phyloP scores from a whole-genome alignment of 1,140 invertebrate genomes.

The Drosophila albomicans region DNA sequence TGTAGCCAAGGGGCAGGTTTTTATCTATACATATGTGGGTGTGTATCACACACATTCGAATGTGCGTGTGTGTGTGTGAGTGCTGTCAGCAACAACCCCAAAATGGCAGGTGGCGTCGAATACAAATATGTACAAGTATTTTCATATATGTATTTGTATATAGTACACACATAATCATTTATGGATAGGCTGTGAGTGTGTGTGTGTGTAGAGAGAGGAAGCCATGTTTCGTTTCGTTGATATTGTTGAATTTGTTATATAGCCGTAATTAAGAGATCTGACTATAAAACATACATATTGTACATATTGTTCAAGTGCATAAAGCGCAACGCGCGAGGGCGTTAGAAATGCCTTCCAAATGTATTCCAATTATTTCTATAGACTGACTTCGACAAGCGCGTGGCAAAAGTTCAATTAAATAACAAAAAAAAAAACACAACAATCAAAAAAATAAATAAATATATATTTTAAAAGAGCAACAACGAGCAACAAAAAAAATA shows the following conservation, averaged over 20 bases:
- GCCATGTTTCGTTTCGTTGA: slow-evolving; percentile 57
- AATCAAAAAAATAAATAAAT: too few species aligned
- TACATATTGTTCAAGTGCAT: slow-evolving; percentile 57
- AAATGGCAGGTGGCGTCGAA: slow-evolving; percentile 72
- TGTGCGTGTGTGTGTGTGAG: slow-evolving; percentile 11
- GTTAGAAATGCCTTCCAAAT: slow-evolving; percentile 9
- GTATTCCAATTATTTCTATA: slow-evolving; percentile 28
- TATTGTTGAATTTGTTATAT: slow-evolving; percentile 27
- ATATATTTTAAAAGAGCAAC: too few species aligned
- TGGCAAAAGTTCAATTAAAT: slow-evolving; percentile 42
- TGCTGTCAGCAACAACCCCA: slow-evolving; percentile 67
- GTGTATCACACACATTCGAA: slow-evolving; percentile 27
- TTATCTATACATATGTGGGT: slow-evolving; percentile 51
- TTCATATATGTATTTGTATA: slow-evolving; percentile 58
- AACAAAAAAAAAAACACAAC: background rate
- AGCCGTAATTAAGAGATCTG: slow-evolving; percentile 56
- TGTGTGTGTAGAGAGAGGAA: slow-evolving; percentile 16
- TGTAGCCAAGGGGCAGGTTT: slow-evolving; percentile 70
- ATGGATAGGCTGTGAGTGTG: slow-evolving; percentile 7
- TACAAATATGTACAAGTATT: slow-evolving; percentile 1
- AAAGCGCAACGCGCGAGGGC: slow-evolving; percentile 58
- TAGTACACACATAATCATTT: slow-evolving; percentile 38
- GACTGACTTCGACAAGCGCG: slow-evolving; percentile 10
- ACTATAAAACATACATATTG: slow-evolving; percentile 3
- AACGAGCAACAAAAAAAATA: too few species aligned